Conservation (phyloP, 2,113 vertebrate species). For the Synodontis membranacea region DNA sequence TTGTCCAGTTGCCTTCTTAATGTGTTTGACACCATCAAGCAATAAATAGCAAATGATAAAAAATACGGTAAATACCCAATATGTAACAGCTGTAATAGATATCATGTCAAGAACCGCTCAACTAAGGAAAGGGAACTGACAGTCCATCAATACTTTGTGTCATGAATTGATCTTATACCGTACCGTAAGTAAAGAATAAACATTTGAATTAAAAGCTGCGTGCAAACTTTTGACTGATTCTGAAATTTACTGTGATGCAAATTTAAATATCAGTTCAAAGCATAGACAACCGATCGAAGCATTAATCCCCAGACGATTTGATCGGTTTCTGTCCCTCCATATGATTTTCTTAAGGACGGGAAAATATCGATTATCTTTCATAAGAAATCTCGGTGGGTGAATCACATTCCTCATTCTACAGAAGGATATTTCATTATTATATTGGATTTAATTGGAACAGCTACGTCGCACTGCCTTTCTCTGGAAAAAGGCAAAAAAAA, state of each 20-base stretch:
- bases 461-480: constrained; percentile 65
- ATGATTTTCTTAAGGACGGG: constrained; percentile 11
- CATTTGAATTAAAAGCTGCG: no score
- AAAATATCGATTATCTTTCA: constrained; percentile 50
- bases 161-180: no score
- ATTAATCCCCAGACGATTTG: neutral
- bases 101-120: no score
- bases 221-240: no score
- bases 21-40: no score
- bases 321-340: neutral
- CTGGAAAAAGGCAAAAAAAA: constrained; percentile 66
- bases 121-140: no score
- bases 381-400: neutral
- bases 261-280: constrained; percentile 38
- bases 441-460: constrained; percentile 73
- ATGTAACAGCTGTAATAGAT: no score
- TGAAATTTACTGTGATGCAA: constrained; percentile 24
- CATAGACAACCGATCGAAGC: constrained; percentile 7
- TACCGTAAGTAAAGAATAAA: no score
- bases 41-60: no score
- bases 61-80: no score
- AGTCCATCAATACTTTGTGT: no score
- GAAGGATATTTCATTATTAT: constrained; percentile 66
- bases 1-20: no score
- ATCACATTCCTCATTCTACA: constrained; percentile 27